These are phyloP conservation scores for Hylaeus volcanicus DNA, from an alignment of 1,140 invertebrate genomes.

Conservation along the genomic window DNA sequence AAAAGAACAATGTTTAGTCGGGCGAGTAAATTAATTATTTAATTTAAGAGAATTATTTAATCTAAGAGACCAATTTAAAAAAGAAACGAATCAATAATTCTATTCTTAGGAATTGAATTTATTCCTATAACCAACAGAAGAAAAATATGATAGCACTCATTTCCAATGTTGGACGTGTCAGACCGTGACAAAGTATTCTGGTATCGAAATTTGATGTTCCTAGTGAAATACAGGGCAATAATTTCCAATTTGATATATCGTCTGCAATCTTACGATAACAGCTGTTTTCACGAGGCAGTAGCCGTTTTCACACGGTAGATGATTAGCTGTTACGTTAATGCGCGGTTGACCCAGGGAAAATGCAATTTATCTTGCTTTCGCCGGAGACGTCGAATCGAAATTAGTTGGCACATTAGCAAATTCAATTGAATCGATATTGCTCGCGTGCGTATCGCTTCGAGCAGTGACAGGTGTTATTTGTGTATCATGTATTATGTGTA, in stretches of 20 bases:
- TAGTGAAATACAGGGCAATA: not conserved
- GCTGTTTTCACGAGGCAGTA: not conserved
- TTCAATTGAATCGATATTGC: constrained; percentile 22
- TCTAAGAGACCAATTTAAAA: too few relatives aligned
- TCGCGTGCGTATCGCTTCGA: not conserved
- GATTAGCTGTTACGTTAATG: not conserved
- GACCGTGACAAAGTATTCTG: too few relatives aligned
- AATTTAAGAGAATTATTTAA: too few relatives aligned
- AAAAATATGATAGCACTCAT: too few relatives aligned
- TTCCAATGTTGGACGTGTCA: too few relatives aligned
- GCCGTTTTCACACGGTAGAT: not conserved
- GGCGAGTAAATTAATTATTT: too few relatives aligned
- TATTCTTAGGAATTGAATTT: too few relatives aligned
- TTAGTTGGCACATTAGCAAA: constrained; percentile 23
- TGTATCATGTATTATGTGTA: not conserved
- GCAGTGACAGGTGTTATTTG: constrained; percentile 21
- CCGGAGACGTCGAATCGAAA: constrained; percentile 3
- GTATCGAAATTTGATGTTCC: too few relatives aligned
- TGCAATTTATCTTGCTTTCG: constrained; percentile 25
- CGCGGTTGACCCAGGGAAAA: constrained; percentile 14
- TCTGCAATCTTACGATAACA: not conserved
- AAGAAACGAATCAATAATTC: too few relatives aligned
- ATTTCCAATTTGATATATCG: not conserved
- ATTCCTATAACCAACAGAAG: too few relatives aligned
- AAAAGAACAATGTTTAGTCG: too few relatives aligned